Conservation (phyloP, 2,113 vertebrate genomes). For the Mormoops blainvillei region DNA sequence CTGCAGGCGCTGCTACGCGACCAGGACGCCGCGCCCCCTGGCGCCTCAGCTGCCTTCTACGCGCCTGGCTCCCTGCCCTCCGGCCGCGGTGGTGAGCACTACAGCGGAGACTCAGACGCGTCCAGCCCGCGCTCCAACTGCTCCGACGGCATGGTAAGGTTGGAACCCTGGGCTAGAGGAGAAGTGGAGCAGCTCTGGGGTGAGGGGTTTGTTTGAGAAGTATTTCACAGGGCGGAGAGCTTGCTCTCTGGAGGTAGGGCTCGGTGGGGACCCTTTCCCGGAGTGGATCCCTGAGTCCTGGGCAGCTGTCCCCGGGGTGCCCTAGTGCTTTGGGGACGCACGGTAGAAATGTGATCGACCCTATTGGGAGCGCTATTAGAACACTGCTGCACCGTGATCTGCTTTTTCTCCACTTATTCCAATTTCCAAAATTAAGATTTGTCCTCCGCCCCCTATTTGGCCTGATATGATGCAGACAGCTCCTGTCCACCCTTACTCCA, state of each 20-base stretch:
- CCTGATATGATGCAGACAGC: neutral
- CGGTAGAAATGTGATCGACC: neutral
- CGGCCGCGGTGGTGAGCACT: constrained; percentile 82
- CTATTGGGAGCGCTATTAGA: neutral
- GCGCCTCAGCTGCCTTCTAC: constrained; percentile 76
- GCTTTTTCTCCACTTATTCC: neutral
- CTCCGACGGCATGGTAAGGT: constrained; percentile 97
- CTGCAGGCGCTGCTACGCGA: constrained; percentile 93
- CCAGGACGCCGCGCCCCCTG: constrained; percentile 89
- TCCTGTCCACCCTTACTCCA: neutral
- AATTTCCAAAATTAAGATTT: neutral
- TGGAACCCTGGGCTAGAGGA: neutral
- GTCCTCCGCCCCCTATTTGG: neutral
- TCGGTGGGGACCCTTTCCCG: neutral
- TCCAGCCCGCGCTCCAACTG: constrained; percentile 97
- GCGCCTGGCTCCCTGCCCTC: constrained; percentile 56
- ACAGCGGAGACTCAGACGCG: constrained; percentile 94
- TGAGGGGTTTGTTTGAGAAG: too few species aligned
- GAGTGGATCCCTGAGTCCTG: neutral
- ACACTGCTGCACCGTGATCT: neutral
- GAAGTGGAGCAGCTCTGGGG: neutral
- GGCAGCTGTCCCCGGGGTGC: neutral
- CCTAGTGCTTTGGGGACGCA: neutral
- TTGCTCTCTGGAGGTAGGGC: neutral
- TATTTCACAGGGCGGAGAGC: neutral